phyloP scores from a whole-genome alignment of 2,888 invertebrate genomes.

The Elegia similella region DNA sequence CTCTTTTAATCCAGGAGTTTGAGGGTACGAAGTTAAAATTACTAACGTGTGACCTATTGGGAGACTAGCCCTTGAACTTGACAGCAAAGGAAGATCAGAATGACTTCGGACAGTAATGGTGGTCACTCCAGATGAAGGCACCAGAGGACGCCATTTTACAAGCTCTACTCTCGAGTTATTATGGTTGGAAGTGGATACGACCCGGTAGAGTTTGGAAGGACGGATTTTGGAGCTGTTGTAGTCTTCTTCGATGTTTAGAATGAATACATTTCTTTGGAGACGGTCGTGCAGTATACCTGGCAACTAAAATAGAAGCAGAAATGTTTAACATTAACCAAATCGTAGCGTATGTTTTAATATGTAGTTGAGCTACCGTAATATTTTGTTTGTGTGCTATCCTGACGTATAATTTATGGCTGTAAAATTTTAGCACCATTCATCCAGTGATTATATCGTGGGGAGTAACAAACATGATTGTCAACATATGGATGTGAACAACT shows the following conservation, averaged over 20 bases:
- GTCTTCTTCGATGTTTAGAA: conserved; percentile 34
- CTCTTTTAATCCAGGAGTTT: conserved; percentile 36
- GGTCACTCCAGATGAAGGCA: conserved; percentile 28
- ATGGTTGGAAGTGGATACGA: conserved; percentile 31
- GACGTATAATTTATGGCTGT: too few relatives aligned
- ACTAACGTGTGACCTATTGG: conserved; percentile 36
- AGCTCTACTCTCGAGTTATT: conserved; percentile 31
- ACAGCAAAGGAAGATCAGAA: conserved; percentile 35
- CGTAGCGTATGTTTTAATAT: too few relatives aligned
- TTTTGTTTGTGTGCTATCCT: too few relatives aligned
- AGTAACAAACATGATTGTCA: too few relatives aligned
- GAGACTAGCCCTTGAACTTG: conserved; percentile 30
- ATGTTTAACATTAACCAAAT: background rate
- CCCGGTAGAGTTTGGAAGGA: conserved; percentile 32
- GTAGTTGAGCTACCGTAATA: too few relatives aligned
- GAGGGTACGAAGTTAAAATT: conserved; percentile 40
- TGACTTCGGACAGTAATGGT: conserved; percentile 35
- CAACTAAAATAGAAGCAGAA: conserved; percentile 30
- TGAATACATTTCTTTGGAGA: conserved; percentile 34
- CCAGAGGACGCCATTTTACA: conserved; percentile 35
- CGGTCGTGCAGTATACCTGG: conserved; percentile 31
- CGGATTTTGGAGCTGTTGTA: conserved; percentile 19
- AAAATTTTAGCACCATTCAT: too few relatives aligned
- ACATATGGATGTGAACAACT: too few relatives aligned
- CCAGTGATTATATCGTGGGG: too few relatives aligned